Evolutionary conservation across 1,140 invertebrate species (phyloP), one percentile per base, ranked within the genome.

Genomic region (Drosophila parvula): DNA sequence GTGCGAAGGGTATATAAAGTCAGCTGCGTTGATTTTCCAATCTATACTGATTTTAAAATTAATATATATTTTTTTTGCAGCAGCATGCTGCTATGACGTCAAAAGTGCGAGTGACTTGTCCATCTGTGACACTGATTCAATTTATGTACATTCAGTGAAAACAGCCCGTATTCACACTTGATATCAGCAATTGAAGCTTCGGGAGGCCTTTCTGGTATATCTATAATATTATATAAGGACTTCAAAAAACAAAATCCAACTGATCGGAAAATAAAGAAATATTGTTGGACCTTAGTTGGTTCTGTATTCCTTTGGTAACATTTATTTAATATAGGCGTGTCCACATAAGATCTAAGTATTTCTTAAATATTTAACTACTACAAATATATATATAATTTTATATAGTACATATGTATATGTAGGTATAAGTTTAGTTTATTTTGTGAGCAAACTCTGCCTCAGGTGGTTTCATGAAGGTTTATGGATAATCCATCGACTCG

Each of bases 381-480:
- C 61, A 80, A 59, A 76, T 76, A 71, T 56, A 65, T 56, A 65
- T 76, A 63, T 40, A 55, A 27, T 44, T 71, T n/a, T 44, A 47
- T 81, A 78, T 57, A 44, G 45, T 65, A 81, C 36, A 71, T 28
- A 51, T 76, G 30, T 60, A 43, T 78, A 38, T 43, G 51, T 32
- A 16, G 47, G 47, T 76, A 60, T 55, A 59, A 55, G 48, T 53
- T 59, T 48, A 48, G 40, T 68, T 43, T 60, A 44, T 60, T 45
- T 62, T 76, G 36, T 65, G 74, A 76, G 74, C 73, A 65, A 76
- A 61, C 36, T 65, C 48, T 78, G 47, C 41, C 18, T 81, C 51
- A 81, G 81, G 81, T 85, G 80, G 81, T 84, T 58, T 47, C 56
- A 69, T 62, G 41, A 75, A 57, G 27, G 48, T 67, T 65, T 58